Base-by-base conservation (phyloP, 2,888 invertebrate species). In the Drosophila bunnanda region DNA sequence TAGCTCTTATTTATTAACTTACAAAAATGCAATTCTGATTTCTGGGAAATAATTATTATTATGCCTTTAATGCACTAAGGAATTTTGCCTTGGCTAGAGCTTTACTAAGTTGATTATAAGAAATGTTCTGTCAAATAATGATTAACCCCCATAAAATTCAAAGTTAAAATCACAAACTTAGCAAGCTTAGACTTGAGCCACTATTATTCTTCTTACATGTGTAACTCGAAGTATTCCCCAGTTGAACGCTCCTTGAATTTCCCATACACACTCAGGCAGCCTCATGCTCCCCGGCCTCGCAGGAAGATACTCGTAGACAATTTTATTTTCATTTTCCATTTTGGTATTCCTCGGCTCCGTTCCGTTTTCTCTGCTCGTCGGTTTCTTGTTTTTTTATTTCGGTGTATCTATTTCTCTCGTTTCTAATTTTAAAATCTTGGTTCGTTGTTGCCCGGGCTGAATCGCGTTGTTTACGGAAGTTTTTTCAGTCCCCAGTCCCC, bases 341-440 rank as follows among this genome's bases (percentile, higher is more conserved):
- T 82, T 75, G 69, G 67, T 38, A 52, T 69, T 71, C 39, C 53
- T 38, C 44, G 34, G 44, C 46, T 57, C 54, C 34, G 32, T 65
- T 41, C 39, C 32, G 65, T 50, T 62, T 61, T 44, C 38, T 38
- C 41, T 50, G 25, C 54, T 41, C 44, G 46, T 36, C 41, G 44
- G 22, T 30, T 54, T 48, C n/a, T 41, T 57, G 46, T 61, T 53
- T 69, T 53, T 70, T 48, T 72, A 57, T 62, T 64, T 68, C 30
- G 53, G 57, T 48, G 65, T 72, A 58, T 71, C 57, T 72, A 57
- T 66, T 65, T 65, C 65, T 65, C 56, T 65, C 55, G 66, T 78
- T 85, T 85, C 84, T 86, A 86, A 85, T 85, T 86, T 86, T 85
- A 86, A 84, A 87, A 86, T 87, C 81, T 81, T 82, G 48, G 60